Evolutionary conservation across 2,888 invertebrate species (phyloP).

Genomic region (Cybosia mesomella): DNA sequence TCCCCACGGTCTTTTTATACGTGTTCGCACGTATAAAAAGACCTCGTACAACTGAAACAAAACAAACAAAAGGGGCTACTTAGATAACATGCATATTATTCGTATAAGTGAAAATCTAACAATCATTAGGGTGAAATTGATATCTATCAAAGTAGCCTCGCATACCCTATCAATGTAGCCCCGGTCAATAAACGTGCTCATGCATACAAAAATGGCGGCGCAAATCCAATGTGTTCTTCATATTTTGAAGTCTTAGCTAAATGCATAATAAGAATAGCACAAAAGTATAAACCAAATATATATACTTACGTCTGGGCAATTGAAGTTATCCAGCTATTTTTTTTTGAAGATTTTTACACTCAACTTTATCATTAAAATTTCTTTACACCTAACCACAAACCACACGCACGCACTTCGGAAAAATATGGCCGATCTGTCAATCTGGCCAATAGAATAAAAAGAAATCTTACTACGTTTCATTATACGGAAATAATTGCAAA

Average conservation of each 20-base stretch:
- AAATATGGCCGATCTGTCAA: neutral
- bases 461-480: too few relatives aligned
- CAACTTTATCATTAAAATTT: too few relatives aligned
- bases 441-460: neutral
- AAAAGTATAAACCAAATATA: neutral
- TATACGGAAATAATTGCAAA: too few relatives aligned
- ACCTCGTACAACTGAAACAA: neutral
- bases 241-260: neutral
- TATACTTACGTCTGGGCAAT: too few relatives aligned
- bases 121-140: neutral
- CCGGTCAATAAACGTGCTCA: too few relatives aligned
- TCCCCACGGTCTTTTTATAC: neutral
- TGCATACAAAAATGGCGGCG: too few relatives aligned
- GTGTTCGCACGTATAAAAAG: too few relatives aligned
- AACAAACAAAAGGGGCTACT: too few relatives aligned
- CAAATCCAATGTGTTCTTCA: too few relatives aligned
- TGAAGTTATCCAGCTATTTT: too few relatives aligned
- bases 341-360: too few relatives aligned
- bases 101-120: neutral
- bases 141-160: constrained; percentile 2
- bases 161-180: neutral
- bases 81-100: neutral
- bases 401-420: neutral
- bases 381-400: neutral
- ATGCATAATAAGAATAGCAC: constrained; percentile 2